Base-by-base conservation (phyloP, 2,113 vertebrate species). In the Phaethornis superciliosus region DNA sequence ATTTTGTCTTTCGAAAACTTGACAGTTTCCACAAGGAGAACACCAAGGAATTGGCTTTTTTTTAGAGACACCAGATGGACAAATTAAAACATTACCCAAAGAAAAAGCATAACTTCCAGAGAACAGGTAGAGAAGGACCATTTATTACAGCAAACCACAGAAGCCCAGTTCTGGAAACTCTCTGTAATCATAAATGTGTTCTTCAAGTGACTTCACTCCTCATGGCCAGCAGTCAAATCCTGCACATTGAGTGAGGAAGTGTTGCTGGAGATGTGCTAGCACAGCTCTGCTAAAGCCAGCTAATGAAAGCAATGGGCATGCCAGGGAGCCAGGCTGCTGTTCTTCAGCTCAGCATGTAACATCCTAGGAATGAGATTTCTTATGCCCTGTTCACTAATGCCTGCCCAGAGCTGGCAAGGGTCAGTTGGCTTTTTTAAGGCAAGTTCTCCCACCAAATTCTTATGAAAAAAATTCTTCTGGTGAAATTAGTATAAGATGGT, bases 371-470 rank as follows among this genome's bases (percentile, higher is more conserved):
- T 3, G 5, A 30, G 6, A 16, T 52, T 55, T 63, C 75, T 63
- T 32, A 68, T 13, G 32, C 28, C 60, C 28, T 26, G 1, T 17
- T 67, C n/a, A 58, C n/a, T 0, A 0, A 16, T 7, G 13, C 30
- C 52, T 1, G 1, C 68, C 30, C 64, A 47, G 47, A 81, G 40
- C 26, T 56, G 47, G 33, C 32, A 78, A 71, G 35, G 21, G 7
- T 33, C 52, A 60, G 17, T 4, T 65, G 30, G 27, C 10, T 88
- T 63, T 49, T 40, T 44, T 10, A 59, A 0, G 1, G 33, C 70
- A 90, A 47, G 2, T 28, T 4, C 27, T 85, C 60, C 33, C 35
- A 81, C 23, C 24, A 81, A 62, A 58, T 24, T 64, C 23, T 44
- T 15, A 28, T 0, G 1, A 40, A 64, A 40, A 54, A 54, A 35